A percentile compares a stretch with the other conserved stretches of the same genome.
Evolutionary conservation across 2,888 invertebrate genomes (phyloP).

Genomic region (Synanthedon formicaeformis): DNA sequence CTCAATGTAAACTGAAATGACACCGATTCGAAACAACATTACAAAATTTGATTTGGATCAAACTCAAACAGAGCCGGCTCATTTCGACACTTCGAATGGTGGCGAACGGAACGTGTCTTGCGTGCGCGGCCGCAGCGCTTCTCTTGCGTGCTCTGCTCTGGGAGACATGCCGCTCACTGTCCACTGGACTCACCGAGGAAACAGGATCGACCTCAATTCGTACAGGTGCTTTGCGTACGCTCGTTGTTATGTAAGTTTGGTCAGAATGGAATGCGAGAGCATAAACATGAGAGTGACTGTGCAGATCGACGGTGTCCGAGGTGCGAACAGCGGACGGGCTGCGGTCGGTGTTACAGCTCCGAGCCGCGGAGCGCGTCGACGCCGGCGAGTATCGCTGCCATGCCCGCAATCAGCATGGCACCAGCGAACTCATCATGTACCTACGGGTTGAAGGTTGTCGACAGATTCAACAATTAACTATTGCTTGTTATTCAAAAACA

Average conservation of each 20-base stretch:
- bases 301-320: slow-evolving; percentile 73
- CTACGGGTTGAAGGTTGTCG: slow-evolving; percentile 74
- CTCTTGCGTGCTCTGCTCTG: slow-evolving; percentile 78
- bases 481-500: background rate
- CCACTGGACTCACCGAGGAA: slow-evolving; percentile 78
- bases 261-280: background rate
- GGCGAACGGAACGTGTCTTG: slow-evolving; percentile 59
- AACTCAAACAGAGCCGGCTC: slow-evolving; percentile 74
- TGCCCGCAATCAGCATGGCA: slow-evolving; percentile 77
- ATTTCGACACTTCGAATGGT: slow-evolving; percentile 72
- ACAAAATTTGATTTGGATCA: background rate
- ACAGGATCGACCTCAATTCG: slow-evolving; percentile 63
- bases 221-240: slow-evolving; percentile 47
- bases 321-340: slow-evolving; percentile 75
- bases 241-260: background rate
- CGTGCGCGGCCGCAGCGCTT: slow-evolving; percentile 76
- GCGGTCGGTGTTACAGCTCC: slow-evolving; percentile 75
- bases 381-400: slow-evolving; percentile 79
- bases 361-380: slow-evolving; percentile 75
- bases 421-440: slow-evolving; percentile 73
- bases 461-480: background rate
- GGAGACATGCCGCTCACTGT: slow-evolving; percentile 85
- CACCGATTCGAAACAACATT: background rate
- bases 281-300: background rate
- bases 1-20: background rate